These are phyloP conservation scores for Leptopilina myrica DNA, from an alignment of 2,888 invertebrate genomes.

Conservation along the genomic window DNA sequence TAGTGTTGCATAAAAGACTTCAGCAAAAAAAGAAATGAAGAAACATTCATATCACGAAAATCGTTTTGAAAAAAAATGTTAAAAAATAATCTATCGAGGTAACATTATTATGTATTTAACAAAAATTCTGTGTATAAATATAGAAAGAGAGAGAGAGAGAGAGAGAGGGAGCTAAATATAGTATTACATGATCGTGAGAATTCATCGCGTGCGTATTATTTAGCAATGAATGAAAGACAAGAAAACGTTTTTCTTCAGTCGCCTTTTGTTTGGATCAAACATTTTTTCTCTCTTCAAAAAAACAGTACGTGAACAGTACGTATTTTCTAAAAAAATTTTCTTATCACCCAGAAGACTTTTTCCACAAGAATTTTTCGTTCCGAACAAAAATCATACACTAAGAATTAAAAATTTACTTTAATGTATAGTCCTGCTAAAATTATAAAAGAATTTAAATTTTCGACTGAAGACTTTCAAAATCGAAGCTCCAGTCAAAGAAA, in stretches of 20 bases:
- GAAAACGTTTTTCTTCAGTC: not conserved
- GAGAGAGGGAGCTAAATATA: not conserved
- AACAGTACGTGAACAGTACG: too few relatives aligned
- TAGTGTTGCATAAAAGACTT: conserved; percentile 10
- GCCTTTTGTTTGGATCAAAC: not conserved
- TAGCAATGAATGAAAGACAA: not conserved
- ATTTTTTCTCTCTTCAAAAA: not conserved
- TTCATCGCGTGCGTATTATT: conserved; percentile 16
- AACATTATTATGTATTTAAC: not conserved
- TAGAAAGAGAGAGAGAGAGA: not conserved
- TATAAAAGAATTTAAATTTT: too few relatives aligned
- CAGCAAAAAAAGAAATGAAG: not conserved
- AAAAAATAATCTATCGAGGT: not conserved
- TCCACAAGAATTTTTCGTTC: too few relatives aligned
- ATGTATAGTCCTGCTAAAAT: too few relatives aligned
- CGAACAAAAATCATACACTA: too few relatives aligned
- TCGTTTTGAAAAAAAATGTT: not conserved
- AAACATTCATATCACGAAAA: conserved; percentile 29
- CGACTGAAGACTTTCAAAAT: too few relatives aligned
- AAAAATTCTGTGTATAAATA: not conserved
- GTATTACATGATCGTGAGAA: conserved; percentile 31
- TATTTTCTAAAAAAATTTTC: too few relatives aligned
- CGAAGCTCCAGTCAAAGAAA: not conserved
- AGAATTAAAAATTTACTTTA: too few relatives aligned
- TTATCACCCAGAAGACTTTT: too few relatives aligned